These are phyloP conservation scores for Limnodromus scolopaceus DNA, from an alignment of 2,797 vertebrate genomes.

Conservation along the genomic window DNA sequence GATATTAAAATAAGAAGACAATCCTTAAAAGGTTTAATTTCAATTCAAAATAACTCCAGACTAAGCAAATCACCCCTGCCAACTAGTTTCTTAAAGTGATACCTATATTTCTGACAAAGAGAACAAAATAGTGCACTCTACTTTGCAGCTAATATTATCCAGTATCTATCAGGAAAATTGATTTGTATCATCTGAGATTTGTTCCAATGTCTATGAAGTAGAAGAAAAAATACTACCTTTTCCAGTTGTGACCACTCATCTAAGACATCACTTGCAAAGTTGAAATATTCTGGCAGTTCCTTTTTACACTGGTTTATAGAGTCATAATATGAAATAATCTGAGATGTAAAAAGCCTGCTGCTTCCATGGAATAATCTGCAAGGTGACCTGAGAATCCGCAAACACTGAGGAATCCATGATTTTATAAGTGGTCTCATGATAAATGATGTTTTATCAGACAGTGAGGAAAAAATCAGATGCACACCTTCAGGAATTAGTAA, in stretches of 20 bases:
- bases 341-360: background rate
- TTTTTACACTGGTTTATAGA: slow-evolving; percentile 63
- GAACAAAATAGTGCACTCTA: background rate
- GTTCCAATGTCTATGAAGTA: background rate
- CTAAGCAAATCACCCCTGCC: background rate
- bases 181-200: background rate
- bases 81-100: background rate
- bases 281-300: slow-evolving; percentile 80
- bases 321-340: slow-evolving; percentile 74
- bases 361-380: background rate
- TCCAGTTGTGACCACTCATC: slow-evolving; percentile 80
- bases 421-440: slow-evolving; percentile 45
- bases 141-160: background rate
- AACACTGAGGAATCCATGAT: background rate
- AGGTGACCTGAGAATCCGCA: background rate
- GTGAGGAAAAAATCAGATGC: background rate
- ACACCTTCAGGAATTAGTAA: background rate
- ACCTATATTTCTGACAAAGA: background rate
- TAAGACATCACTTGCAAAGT: slow-evolving; percentile 84
- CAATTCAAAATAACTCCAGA: background rate
- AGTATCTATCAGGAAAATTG: background rate
- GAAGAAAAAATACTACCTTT: slow-evolving; percentile 72
- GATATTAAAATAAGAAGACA: background rate
- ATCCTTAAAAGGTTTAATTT: background rate
- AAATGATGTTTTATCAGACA: background rate